Conservation (phyloP, 2,113 vertebrate genomes). For the Neolamprologus hecqui region DNA sequence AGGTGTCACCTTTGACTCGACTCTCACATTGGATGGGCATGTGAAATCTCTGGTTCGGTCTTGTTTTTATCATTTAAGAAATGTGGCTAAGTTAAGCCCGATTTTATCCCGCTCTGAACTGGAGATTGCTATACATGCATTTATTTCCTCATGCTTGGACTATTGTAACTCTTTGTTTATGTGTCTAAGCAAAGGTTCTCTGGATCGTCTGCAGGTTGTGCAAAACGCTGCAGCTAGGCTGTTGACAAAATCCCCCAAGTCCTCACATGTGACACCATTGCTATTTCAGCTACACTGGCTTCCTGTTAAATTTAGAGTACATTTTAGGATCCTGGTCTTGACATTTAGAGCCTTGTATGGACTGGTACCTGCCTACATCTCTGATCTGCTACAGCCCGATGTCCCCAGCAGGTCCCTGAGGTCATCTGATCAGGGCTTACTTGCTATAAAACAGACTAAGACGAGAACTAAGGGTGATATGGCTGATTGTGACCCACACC, state of each 20-base stretch:
- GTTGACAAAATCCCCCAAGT: neutral
- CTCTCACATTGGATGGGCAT: too few species aligned
- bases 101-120: too few species aligned
- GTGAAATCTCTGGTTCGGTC: too few species aligned
- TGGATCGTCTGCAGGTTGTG: too few species aligned
- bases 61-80: too few species aligned
- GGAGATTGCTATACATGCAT: too few species aligned
- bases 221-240: too few species aligned
- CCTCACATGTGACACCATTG: accelerated
- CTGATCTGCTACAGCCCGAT: neutral
- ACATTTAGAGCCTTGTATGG: neutral
- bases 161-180: too few species aligned
- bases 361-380: neutral
- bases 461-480: neutral
- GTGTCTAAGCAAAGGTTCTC: too few species aligned
- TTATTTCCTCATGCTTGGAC: too few species aligned
- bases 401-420: neutral
- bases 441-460: neutral
- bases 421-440: neutral
- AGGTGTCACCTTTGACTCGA: too few species aligned
- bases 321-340: neutral
- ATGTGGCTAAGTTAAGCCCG: too few species aligned
- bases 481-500: neutral
- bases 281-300: neutral
- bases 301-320: neutral